Percentiles rank a stretch among this genome's conserved stretches.
Conservation (phyloP, 1,140 invertebrate genomes). For the Asobara japonica region DNA sequence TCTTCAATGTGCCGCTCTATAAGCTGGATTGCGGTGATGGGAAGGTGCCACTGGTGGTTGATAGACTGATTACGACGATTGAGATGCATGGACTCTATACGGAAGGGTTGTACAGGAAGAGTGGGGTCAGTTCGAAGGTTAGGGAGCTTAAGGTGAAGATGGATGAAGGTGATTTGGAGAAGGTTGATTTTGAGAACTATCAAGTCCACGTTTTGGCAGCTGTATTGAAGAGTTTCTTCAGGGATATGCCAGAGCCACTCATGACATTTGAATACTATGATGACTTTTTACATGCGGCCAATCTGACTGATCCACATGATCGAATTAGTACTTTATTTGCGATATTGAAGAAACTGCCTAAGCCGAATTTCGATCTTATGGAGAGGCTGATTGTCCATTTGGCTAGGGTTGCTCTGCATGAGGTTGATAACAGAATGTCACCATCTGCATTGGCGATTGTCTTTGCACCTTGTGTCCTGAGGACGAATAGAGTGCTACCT, state of each 20-base stretch:
- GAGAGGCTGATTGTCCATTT: conserved; percentile 94
- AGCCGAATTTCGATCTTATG: conserved; percentile 89
- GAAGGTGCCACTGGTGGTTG: conserved; percentile 86
- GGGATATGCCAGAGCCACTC: conserved; percentile 93
- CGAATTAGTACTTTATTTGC: conserved; percentile 84
- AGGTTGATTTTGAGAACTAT: conserved; percentile 76
- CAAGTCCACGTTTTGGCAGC: conserved; percentile 91
- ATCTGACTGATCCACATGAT: conserved; percentile 84
- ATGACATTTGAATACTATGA: conserved; percentile 94
- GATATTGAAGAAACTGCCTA: conserved; percentile 89
- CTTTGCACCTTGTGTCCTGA: conserved; percentile 92
- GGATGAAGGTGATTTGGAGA: conserved; percentile 77
- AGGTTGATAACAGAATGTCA: conserved; percentile 92
- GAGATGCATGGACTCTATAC: conserved; percentile 92
- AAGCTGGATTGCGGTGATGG: conserved; percentile 79
- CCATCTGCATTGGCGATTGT: conserved; percentile 91
- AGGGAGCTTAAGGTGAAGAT: conserved; percentile 78
- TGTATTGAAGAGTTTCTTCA: conserved; percentile 91
- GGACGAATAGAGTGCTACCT: conserved; percentile 85
- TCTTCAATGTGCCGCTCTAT: conserved; percentile 82
- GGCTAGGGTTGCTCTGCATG: conserved; percentile 86
- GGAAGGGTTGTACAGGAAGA: conserved; percentile 94
- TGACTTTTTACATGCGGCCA: conserved; percentile 89
- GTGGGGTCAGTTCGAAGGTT: conserved; percentile 85
- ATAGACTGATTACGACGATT: conserved; percentile 87